phyloP scores from a whole-genome alignment of 2,797 vertebrate genomes.

The Pangasius macronema region DNA sequence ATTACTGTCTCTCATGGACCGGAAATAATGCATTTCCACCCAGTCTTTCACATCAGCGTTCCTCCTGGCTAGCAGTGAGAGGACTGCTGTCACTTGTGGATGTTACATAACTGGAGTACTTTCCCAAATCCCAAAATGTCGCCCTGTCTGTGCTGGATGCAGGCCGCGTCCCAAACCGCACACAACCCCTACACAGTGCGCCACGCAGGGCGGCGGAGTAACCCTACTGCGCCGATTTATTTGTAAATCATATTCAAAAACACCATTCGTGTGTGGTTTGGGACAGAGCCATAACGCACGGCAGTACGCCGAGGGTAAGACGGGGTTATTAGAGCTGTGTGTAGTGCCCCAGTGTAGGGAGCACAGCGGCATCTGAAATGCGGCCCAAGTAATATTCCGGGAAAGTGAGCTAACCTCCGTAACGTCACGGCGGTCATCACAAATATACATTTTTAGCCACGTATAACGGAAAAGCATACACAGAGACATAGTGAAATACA shows the following conservation, averaged over 20 bases:
- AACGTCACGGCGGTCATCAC: background rate
- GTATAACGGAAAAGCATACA: background rate
- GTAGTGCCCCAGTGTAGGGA: background rate
- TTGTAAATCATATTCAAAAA: background rate
- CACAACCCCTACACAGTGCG: background rate
- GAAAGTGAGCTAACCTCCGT: background rate
- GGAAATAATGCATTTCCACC: background rate
- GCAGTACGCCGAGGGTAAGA: background rate
- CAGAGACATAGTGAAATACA: rapidly evolving
- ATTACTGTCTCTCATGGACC: background rate
- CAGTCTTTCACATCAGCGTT: slow-evolving; percentile 21
- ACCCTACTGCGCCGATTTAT: background rate
- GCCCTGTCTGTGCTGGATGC: background rate
- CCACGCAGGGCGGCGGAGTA: background rate
- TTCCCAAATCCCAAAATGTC: slow-evolving; percentile 37
- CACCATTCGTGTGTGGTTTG: background rate
- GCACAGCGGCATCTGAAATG: background rate
- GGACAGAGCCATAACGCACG: background rate
- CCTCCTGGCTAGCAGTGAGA: slow-evolving; percentile 15
- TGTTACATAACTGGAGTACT: slow-evolving; percentile 13
- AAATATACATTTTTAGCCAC: background rate
- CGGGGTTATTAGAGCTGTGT: background rate
- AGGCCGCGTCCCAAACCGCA: slow-evolving; percentile 16
- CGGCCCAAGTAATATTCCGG: slow-evolving; percentile 19
- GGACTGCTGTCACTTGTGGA: background rate